Percentiles rank a stretch among this genome's conserved stretches.
These are phyloP conservation scores for Sinosuthora webbiana DNA, from an alignment of 2,113 vertebrate genomes.

Conservation along the genomic window DNA sequence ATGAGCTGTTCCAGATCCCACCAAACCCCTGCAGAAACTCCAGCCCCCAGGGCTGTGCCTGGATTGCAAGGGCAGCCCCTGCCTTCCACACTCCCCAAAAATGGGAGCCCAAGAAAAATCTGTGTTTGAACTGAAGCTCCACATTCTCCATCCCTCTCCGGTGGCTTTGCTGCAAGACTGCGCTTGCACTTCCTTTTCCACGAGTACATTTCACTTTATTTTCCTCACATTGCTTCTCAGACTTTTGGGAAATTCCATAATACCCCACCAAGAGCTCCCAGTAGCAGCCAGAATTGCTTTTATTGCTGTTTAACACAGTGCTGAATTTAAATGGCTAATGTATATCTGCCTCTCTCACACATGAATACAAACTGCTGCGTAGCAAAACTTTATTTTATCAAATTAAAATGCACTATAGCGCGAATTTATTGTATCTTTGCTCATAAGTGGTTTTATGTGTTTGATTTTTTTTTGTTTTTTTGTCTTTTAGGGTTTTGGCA, in stretches of 20 bases:
- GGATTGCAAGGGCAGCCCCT: neutral
- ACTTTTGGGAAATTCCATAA: neutral
- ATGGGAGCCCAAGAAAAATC: neutral
- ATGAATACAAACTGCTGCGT: neutral
- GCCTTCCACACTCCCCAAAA: neutral
- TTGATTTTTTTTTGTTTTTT: constrained; percentile 24
- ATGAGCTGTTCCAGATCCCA: too few relatives aligned
- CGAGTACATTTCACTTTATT: neutral
- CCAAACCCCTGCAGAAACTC: neutral
- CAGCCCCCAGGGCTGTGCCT: neutral
- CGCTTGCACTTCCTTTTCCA: neutral
- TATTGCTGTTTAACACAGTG: neutral
- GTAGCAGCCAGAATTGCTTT: neutral
- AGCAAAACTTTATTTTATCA: constrained; percentile 13
- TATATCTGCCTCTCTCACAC: neutral
- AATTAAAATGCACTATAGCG: constrained; percentile 21
- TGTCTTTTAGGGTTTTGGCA: constrained; percentile 59
- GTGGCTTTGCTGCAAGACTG: neutral
- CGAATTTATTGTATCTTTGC: neutral
- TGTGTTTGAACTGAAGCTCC: neutral
- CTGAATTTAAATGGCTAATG: neutral
- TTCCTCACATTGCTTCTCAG: neutral
- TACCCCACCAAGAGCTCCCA: neutral
- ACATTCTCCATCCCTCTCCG: neutral
- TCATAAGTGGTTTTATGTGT: neutral